phyloP scores from a whole-genome alignment of 1,140 invertebrate genomes.

The Aphelenchoides avenae region DNA sequence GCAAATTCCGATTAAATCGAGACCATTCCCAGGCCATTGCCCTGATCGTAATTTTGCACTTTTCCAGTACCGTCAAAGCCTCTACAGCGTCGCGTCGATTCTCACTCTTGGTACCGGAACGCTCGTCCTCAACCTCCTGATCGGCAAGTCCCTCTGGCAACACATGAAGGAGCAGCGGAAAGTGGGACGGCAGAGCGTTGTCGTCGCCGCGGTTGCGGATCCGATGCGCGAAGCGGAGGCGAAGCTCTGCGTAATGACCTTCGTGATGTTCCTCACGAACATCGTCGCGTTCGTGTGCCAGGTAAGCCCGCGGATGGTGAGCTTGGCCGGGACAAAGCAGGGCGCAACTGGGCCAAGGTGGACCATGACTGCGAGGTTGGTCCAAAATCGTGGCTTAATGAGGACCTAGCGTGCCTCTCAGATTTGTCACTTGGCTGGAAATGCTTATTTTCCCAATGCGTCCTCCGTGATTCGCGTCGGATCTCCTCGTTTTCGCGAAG shows the following conservation, averaged over 20 bases:
- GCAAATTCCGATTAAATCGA: too few species aligned
- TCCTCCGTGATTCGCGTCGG: too few species aligned
- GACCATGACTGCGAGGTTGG: too few species aligned
- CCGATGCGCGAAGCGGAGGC: background rate
- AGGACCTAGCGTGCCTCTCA: too few species aligned
- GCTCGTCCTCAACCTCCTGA: background rate
- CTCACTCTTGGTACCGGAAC: background rate
- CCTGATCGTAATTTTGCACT: too few species aligned
- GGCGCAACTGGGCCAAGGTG: too few species aligned
- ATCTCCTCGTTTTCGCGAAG: too few species aligned
- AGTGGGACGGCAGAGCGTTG: too few species aligned
- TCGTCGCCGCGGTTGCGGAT: background rate
- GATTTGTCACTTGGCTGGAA: too few species aligned
- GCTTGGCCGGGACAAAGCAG: background rate
- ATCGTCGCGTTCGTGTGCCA: constrained; percentile 5
- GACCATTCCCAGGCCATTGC: too few species aligned
- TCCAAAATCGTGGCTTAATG: too few species aligned
- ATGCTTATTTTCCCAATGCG: too few species aligned
- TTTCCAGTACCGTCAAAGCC: constrained; percentile 5
- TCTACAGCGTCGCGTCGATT: constrained; percentile 2
- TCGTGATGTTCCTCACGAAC: background rate
- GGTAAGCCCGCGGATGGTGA: background rate
- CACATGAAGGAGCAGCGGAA: background rate
- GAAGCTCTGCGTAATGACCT: constrained; percentile 6
- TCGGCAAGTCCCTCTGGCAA: constrained; percentile 4